Evolutionary conservation across 2,888 invertebrate genomes (phyloP), one percentile per base, ranked within the genome.

Genomic region (Junonia oenone): DNA sequence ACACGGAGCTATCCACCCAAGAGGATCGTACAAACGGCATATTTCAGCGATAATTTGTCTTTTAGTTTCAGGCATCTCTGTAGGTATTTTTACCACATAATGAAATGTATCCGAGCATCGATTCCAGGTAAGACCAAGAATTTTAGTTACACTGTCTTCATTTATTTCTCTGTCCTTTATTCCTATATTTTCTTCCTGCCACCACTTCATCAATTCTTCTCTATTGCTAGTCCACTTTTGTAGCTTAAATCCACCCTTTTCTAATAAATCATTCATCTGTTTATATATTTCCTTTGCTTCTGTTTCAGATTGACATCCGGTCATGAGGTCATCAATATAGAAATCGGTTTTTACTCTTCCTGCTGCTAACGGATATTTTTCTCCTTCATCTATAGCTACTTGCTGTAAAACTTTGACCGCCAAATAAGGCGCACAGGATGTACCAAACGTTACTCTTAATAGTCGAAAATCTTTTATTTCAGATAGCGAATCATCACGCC

Each of bases 1-100:
- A 46, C 59, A 47, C n/a, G 56, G 59, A 19, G 63, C 62, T 40
- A 65, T 47, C 64, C 63, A 67, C 1, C 67, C 67, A 2, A 68
- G 17, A 0, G 59, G 59, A 29, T 56, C 56, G 40, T 45, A 54
- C 48, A 66, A 31, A 8, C 56, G 31, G 9, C 56, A 35, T 5
- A 66, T 58, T 9, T 61, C 62, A 6, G 64, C 55, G 1, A 63
- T 40, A 19, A 57, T 40, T 37, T 45, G 31, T 40, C 57, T 40
- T 45, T 53, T 57, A 29, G 57, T 49, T 37, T 49, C 31, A 35
- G 52, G 49, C 29, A n/a, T 46, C 17, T 15, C 54, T 37, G 14
- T 45, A 46, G 11, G 22, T n/a, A 35, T 43, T 45, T 37, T 43
- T 26, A 13, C 19, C 40, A 17, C 31, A 29, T 51, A 51, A 49